phyloP scores from a whole-genome alignment of 2,797 vertebrate genomes.

The Squalus acanthias region DNA sequence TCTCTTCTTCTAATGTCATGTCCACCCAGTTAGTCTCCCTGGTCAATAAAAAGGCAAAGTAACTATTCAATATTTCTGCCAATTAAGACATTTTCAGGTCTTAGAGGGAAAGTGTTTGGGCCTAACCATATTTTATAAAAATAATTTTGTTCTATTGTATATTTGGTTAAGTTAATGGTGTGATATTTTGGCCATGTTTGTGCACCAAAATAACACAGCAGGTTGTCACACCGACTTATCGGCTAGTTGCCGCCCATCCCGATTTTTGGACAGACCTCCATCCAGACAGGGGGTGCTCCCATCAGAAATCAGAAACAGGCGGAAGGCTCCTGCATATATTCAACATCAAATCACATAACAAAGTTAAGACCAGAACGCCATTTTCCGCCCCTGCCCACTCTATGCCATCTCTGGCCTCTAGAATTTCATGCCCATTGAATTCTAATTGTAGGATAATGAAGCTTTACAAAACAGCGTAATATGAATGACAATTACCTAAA shows the following conservation, averaged over 20 bases:
- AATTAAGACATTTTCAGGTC: not conserved
- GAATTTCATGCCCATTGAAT: not conserved
- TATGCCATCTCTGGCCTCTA: not conserved
- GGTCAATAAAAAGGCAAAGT: not conserved
- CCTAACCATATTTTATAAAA: not conserved
- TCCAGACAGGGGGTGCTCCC: not conserved
- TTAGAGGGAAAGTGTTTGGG: not conserved
- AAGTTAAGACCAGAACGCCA: not conserved
- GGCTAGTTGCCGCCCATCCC: not conserved
- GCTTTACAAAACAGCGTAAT: not conserved
- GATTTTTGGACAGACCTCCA: not conserved
- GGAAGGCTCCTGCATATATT: not conserved
- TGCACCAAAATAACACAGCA: not conserved
- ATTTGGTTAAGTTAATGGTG: not conserved
- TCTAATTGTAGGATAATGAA: slow-evolving; percentile 17
- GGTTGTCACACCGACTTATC: no score
- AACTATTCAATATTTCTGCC: not conserved
- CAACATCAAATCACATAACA: not conserved
- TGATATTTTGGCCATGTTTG: not conserved
- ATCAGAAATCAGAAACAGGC: not conserved
- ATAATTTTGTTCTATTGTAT: not conserved
- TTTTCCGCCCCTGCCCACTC: not conserved
- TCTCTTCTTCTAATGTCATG: not conserved
- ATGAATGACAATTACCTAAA: not conserved
- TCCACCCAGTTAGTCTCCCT: not conserved